phyloP scores from a whole-genome alignment of 2,888 invertebrate genomes.

The Parthenolecanium corni region DNA sequence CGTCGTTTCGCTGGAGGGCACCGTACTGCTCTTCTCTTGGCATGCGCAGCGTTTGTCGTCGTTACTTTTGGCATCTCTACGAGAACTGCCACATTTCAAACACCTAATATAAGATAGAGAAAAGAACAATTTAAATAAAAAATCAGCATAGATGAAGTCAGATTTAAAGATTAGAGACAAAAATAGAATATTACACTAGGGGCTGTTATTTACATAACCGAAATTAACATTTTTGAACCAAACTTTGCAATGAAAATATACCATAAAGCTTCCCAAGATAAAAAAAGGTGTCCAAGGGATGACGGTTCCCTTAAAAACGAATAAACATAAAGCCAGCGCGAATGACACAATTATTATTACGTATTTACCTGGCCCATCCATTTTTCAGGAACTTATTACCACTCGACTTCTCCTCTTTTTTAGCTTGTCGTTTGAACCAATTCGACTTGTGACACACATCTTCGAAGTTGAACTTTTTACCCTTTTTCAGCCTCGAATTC shows the following conservation, averaged over 20 bases:
- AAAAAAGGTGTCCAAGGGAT: not conserved
- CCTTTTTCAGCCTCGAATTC: too few relatives aligned
- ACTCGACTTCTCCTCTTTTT: constrained; percentile 5
- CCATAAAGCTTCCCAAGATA: not conserved
- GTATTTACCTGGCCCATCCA: constrained; percentile 2
- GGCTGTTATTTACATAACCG: too few relatives aligned
- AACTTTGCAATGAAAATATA: too few relatives aligned
- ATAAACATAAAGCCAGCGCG: not conserved
- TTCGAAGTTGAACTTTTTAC: constrained; percentile 9
- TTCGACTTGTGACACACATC: constrained; percentile 8
- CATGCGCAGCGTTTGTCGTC: constrained; percentile 6
- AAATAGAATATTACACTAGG: too few relatives aligned
- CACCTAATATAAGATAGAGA: not conserved
- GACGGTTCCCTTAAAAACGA: not conserved
- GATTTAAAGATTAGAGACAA: too few relatives aligned
- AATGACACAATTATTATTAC: not conserved
- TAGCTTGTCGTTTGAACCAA: not conserved
- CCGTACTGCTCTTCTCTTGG: not conserved
- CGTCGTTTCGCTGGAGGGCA: not conserved
- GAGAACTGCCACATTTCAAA: constrained; percentile 3
- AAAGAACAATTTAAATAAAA: too few relatives aligned
- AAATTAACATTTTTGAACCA: too few relatives aligned
- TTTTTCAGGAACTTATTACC: constrained; percentile 17
- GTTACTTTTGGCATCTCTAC: constrained; percentile 5
- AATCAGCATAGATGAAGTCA: too few relatives aligned